Evolutionary conservation across 2,888 invertebrate species (phyloP), one percentile per base, ranked within the genome.

Genomic region (Bedellia somnulentella): DNA sequence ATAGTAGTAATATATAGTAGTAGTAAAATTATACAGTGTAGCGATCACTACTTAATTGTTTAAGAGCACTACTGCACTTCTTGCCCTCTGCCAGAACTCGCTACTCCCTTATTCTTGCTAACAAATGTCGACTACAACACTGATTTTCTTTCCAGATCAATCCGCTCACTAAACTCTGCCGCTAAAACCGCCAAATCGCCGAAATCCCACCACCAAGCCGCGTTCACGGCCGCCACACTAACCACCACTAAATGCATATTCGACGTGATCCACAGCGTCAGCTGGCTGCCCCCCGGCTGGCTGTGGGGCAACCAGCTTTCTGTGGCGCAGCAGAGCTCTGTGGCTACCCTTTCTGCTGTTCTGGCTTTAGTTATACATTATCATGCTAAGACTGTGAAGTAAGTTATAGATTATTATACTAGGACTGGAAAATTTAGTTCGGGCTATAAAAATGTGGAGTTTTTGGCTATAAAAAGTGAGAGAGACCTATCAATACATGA

Each of bases 261-360:
- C 34, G 90, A 91, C 55, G 80, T 91, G 33, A 63, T 84, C 1
- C 90, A 91, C 57, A 88, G 90, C 0, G 80, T 90, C 3, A 88
- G 85, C 61, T 90, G 89, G 57, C 57, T 93, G 36, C 93, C 93
- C 0, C 59, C 66, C 9, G 90, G 91, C 24, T 83, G 83, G 57
- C 63, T 93, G 27, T 93, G 93, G 93, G 86, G 90, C 12, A 83
- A 84, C 1, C 80, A 80, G 44, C 58, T 93, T 12, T 5, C 5
- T 18, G 18, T 5, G 5, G 9, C 18, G 9, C 5, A 5, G 5
- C 56, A 57, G 1, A 55, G 66, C 13, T 56, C 43, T 0, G 39
- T 59, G 2, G 73, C 68, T 8, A 60, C 62, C 0, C 41, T 47
- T 0, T 57, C 71, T 0, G 73, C 62, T 2, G 43, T 57, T 0